phyloP scores from a whole-genome alignment of 2,888 invertebrate genomes.

The Drosophila anomalata region DNA sequence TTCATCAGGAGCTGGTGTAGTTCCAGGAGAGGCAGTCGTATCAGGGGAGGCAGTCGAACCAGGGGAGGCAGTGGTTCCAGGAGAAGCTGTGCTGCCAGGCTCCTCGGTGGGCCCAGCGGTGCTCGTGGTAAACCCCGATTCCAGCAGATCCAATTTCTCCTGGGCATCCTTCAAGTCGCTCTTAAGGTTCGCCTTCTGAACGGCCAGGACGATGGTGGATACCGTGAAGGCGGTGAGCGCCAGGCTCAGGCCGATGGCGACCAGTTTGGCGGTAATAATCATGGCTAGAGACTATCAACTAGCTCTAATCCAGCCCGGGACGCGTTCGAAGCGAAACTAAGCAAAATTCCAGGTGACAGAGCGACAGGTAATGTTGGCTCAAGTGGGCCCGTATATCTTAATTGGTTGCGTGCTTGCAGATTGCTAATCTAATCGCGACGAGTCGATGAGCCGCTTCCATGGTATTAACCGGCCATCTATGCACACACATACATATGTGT shows the following conservation, averaged over 20 bases:
- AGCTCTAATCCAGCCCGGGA: slow-evolving; percentile 48
- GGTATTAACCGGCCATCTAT: slow-evolving; percentile 6
- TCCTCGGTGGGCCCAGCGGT: slow-evolving; percentile 18
- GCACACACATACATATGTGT: not conserved
- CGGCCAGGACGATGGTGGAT: slow-evolving; percentile 85
- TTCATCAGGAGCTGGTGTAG: slow-evolving; percentile 26
- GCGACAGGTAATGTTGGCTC: slow-evolving; percentile 37
- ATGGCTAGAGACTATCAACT: slow-evolving; percentile 48
- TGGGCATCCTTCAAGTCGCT: slow-evolving; percentile 71
- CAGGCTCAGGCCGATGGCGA: slow-evolving; percentile 75
- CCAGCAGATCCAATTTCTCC: slow-evolving; percentile 71
- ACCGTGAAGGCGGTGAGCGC: slow-evolving; percentile 84
- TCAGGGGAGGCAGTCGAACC: not conserved
- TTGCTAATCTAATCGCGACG: slow-evolving; percentile 71
- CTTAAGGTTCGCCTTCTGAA: slow-evolving; percentile 81
- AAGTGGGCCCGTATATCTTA: slow-evolving; percentile 57
- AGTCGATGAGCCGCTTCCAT: slow-evolving; percentile 18
- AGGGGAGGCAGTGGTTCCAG: slow-evolving; percentile 19
- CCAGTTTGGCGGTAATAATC: slow-evolving; percentile 78
- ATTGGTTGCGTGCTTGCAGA: slow-evolving; percentile 48
- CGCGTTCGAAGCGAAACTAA: slow-evolving; percentile 61
- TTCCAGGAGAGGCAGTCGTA: not conserved
- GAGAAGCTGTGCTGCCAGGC: not conserved
- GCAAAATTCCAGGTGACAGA: slow-evolving; percentile 10
- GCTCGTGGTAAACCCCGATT: slow-evolving; percentile 47